Conservation (phyloP, 2,797 vertebrate species). For the Heteromormyrus szaboi region DNA sequence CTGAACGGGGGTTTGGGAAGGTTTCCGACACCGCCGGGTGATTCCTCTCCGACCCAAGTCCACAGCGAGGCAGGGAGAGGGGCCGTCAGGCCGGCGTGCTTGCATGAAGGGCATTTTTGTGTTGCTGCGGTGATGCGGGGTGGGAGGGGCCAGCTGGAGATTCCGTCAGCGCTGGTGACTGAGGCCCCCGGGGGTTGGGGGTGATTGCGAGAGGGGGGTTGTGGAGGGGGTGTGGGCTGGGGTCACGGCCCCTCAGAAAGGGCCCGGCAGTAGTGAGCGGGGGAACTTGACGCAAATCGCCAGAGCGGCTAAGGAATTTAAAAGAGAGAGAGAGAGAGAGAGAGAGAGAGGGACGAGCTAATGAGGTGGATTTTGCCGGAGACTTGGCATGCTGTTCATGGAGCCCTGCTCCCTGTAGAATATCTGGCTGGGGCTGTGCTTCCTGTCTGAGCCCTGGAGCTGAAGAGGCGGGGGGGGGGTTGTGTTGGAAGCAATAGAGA, state of each 20-base stretch:
- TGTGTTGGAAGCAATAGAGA: background rate
- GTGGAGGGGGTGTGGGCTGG: background rate
- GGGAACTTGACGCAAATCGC: conserved; percentile 26
- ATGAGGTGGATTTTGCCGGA: conserved; percentile 61
- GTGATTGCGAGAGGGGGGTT: too few species aligned
- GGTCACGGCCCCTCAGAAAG: background rate
- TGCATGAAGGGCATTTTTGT: background rate
- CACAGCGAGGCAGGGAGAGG: background rate
- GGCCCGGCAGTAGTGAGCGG: background rate
- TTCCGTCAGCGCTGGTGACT: background rate
- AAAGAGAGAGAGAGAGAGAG: background rate
- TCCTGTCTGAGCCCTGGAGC: conserved; percentile 67
- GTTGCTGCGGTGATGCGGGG: background rate
- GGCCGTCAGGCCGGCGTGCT: background rate
- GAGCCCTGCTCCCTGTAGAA: conserved; percentile 49
- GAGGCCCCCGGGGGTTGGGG: background rate
- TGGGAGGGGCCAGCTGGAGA: background rate
- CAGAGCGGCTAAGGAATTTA: conserved; percentile 2
- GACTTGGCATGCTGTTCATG: conserved; percentile 66
- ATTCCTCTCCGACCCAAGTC: background rate
- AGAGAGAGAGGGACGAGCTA: conserved; percentile 39
- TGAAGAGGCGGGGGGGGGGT: conserved; percentile 32
- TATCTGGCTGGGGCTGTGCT: conserved; percentile 58
- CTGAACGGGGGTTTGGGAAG: conserved; percentile 16
- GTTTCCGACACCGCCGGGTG: background rate